These are phyloP conservation scores for Odocoileus hemionus DNA, from an alignment of 2,113 vertebrate genomes.

Conservation along the genomic window DNA sequence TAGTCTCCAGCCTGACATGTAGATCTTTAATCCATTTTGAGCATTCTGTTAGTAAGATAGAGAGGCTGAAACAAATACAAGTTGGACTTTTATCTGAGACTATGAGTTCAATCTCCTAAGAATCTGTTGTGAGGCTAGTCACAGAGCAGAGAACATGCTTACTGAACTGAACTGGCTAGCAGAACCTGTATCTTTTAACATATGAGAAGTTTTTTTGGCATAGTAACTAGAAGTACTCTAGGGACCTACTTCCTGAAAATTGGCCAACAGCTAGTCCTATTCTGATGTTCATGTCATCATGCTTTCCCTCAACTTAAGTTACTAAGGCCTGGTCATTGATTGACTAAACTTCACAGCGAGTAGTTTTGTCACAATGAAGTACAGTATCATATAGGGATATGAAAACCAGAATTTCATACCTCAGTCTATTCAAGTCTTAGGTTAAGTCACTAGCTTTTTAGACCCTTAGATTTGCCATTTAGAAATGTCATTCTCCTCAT, in stretches of 20 bases:
- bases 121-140: not conserved
- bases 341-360: not conserved
- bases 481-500: not conserved
- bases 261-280: not conserved
- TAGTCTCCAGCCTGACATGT: not conserved
- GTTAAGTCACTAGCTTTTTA: not conserved
- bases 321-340: not conserved
- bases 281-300: not conserved
- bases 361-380: not conserved
- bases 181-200: not conserved
- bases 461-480: not conserved
- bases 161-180: not conserved
- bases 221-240: not conserved
- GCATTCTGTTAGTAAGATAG: not conserved
- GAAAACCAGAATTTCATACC: not conserved
- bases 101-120: not conserved
- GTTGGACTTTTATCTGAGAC: not conserved
- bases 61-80: not conserved
- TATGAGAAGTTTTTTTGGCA: not conserved
- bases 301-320: not conserved
- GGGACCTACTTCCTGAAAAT: not conserved
- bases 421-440: not conserved
- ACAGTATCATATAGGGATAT: rapidly evolving
- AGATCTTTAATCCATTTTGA: not conserved
- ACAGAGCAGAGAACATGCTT: not conserved